Evolutionary conservation across 1,140 invertebrate genomes (phyloP).

Genomic region (Leucophenga varia): DNA sequence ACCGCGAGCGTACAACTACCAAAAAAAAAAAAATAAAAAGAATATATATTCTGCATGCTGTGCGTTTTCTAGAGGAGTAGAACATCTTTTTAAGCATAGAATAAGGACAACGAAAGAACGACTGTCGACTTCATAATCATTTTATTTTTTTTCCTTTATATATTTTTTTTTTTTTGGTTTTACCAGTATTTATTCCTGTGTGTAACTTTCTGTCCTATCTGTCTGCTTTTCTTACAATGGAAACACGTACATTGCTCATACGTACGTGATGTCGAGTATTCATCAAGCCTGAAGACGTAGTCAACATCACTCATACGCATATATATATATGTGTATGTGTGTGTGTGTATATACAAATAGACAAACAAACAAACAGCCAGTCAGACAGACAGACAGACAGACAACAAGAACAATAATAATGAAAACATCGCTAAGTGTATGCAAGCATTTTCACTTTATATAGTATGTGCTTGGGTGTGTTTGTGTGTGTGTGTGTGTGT

Average conservation of each 20-base stretch:
- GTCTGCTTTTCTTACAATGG: constrained; percentile 37
- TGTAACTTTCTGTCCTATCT: constrained; percentile 20
- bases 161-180: constrained; percentile 3
- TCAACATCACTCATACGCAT: constrained; percentile 45
- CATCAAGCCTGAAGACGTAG: too few relatives aligned
- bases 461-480: not conserved
- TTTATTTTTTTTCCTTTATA: too few relatives aligned
- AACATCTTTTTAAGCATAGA: too few relatives aligned
- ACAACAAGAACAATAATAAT: too few relatives aligned
- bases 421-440: constrained; percentile 34
- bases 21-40: too few relatives aligned
- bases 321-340: constrained; percentile 4
- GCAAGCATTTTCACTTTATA: constrained; percentile 1
- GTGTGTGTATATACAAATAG: too few relatives aligned
- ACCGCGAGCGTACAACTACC: constrained; percentile 32
- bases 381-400: not conserved
- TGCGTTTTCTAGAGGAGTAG: constrained; percentile 7
- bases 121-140: too few relatives aligned
- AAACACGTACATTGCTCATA: constrained; percentile 47
- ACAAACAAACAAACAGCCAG: not conserved
- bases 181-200: not conserved
- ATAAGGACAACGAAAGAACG: too few relatives aligned
- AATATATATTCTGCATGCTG: constrained; percentile 19
- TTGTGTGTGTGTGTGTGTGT: constrained; percentile 9
- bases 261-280: constrained; percentile 51